Evolutionary conservation across 92 coral and sea anemone species (phyloP), one percentile per base, ranked within the genome.

Genomic region (Galaxea fascicularis): DNA sequence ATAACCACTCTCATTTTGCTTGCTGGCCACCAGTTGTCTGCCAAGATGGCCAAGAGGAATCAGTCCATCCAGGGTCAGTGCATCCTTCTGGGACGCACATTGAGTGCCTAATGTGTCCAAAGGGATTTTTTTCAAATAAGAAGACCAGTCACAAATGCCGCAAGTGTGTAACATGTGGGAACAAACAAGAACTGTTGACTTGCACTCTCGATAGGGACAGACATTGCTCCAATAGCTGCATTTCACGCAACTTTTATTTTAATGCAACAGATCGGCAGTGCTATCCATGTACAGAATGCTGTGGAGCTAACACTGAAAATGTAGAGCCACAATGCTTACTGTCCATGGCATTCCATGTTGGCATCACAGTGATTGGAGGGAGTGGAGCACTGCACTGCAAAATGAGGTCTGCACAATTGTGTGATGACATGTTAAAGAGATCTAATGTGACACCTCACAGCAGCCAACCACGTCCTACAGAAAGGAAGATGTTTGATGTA

Each of bases 21-120:
- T 79, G 84, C 74, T 79, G 84, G 84, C 64, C 84, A 0, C 15
- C 24, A 4, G 62, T 58, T 1, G 35, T 5, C 7, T 79, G 84
- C 25, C 63, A 68, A 9, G 75, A 79, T 29, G 84, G 84, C 15
- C 65, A 66, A 13, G 39, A 66, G 10, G 27, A 30, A 12, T 65
- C 84, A 9, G 75, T 79, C 0, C 8, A 65, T 20, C 65, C 51
- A 4, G 84, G 84, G 1, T 79, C 84, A 3, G 25, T 20, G 0
- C 76, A 79, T 18, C 84, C 84, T 0, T 10, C 1, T 0, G 53
- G 35, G 8, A 79, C 75, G 10, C 2, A 1, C 10, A 0, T 79
- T 0, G 21, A 21, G 10, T 79, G 84, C 20, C 10, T 4, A 3
- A 7, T 0, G 3, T 79, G 84, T n/a, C 63, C 0, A 0, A 1